phyloP scores from a whole-genome alignment of 2,113 vertebrate species.

The Nestor notabilis region DNA sequence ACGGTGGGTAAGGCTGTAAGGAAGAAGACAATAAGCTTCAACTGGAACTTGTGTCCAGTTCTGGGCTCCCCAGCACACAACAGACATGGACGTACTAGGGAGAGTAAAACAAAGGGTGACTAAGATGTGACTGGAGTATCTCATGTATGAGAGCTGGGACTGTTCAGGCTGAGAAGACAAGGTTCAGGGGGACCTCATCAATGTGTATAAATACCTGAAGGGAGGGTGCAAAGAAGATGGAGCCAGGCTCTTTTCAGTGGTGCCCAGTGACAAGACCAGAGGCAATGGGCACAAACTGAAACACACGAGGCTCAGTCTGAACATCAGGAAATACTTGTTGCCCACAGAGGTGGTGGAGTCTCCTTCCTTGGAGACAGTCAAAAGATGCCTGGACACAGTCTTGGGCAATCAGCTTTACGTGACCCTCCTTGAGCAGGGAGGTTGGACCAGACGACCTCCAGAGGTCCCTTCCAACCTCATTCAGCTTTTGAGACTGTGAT shows the following conservation, averaged over 20 bases:
- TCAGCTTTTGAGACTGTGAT: not conserved
- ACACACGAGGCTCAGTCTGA: not conserved
- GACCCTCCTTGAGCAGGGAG: not conserved
- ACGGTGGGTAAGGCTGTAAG: conserved; percentile 90
- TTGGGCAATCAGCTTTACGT: not conserved
- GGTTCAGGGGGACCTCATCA: not conserved
- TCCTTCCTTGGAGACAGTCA: not conserved
- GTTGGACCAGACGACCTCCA: not conserved
- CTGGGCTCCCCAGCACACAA: not conserved
- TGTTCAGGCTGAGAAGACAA: not conserved
- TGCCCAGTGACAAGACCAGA: not conserved
- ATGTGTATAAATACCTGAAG: not conserved
- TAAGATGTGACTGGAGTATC: not conserved
- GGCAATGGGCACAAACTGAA: not conserved
- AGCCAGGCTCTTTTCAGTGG: conserved; percentile 11
- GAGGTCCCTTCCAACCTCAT: not conserved
- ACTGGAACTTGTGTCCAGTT: not conserved
- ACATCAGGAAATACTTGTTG: not conserved
- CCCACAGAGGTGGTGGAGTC: not conserved
- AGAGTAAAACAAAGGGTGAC: not conserved
- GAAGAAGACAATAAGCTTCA: conserved; percentile 51
- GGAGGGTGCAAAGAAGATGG: not conserved
- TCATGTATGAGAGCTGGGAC: not conserved
- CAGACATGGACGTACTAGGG: not conserved
- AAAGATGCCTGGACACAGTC: not conserved